These are phyloP conservation scores for Amphipoea lucens DNA, from an alignment of 2,888 invertebrate species.

Conservation along the genomic window DNA sequence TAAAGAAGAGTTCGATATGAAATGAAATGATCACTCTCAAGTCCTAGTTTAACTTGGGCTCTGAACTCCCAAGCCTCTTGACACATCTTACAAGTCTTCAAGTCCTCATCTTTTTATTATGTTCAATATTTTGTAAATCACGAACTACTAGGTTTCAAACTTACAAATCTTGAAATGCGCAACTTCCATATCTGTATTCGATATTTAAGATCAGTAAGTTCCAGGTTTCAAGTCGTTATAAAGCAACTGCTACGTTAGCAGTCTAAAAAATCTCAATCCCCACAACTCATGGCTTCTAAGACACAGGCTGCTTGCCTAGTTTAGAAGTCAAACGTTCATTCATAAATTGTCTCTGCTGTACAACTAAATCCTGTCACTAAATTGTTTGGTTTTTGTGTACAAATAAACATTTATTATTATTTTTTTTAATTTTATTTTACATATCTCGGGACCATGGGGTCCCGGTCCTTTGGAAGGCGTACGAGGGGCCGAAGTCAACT, in stretches of 20 bases:
- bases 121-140: neutral
- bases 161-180: neutral
- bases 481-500: no score
- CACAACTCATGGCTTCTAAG: no score
- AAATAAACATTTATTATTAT: no score
- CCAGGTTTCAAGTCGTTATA: neutral
- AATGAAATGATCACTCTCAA: neutral
- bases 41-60: neutral
- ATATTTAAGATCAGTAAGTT: neutral
- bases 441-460: no score
- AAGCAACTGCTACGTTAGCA: neutral
- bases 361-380: no score
- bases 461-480: no score
- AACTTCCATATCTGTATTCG: neutral
- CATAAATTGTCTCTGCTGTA: no score
- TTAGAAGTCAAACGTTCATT: no score
- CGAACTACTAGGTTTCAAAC: neutral
- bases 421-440: no score
- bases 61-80: neutral
- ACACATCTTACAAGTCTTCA: neutral
- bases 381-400: no score
- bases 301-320: no score
- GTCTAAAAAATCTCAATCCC: neutral
- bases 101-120: neutral
- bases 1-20: neutral